These are phyloP conservation scores for Papilio helenus DNA, from an alignment of 1,140 invertebrate genomes.

Conservation along the genomic window DNA sequence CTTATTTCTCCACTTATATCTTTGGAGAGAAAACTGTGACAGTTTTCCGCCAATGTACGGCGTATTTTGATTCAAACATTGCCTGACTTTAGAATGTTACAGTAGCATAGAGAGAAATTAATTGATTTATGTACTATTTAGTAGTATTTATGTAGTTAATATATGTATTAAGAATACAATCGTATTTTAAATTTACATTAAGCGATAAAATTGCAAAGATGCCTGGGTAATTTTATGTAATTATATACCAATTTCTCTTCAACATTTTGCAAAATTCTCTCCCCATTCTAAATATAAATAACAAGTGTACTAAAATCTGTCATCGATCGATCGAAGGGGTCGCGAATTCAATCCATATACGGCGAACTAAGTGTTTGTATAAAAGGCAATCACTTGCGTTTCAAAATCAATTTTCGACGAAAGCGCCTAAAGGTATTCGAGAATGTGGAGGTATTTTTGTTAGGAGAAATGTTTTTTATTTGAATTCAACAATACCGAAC, in stretches of 20 bases:
- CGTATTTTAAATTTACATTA: too few species aligned
- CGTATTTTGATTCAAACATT: neutral
- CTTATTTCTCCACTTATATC: neutral
- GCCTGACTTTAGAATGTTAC: neutral
- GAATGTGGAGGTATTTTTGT: constrained; percentile 14
- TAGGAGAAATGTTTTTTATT: constrained; percentile 11
- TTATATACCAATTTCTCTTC: neutral
- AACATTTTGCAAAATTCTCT: neutral
- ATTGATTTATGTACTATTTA: neutral
- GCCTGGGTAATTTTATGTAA: neutral
- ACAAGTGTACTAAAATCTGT: constrained; percentile 16
- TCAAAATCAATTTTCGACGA: constrained; percentile 35
- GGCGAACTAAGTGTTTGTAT: constrained; percentile 37
- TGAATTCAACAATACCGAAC: constrained; percentile 7
- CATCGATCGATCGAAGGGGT: constrained; percentile 34
- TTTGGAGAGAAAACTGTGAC: neutral
- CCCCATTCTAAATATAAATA: constrained; percentile 20
- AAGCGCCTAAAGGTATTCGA: constrained; percentile 11
- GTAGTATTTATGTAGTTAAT: too few species aligned
- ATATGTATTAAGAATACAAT: too few species aligned
- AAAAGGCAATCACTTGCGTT: constrained; percentile 38
- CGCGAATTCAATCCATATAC: constrained; percentile 32
- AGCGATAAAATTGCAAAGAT: too few species aligned
- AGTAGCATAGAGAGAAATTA: neutral
- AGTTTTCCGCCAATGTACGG: neutral